A percentile compares a stretch with the other conserved stretches of the same genome.
Conservation (phyloP, 2,888 invertebrate species). For the Chloroclystis v-ata region DNA sequence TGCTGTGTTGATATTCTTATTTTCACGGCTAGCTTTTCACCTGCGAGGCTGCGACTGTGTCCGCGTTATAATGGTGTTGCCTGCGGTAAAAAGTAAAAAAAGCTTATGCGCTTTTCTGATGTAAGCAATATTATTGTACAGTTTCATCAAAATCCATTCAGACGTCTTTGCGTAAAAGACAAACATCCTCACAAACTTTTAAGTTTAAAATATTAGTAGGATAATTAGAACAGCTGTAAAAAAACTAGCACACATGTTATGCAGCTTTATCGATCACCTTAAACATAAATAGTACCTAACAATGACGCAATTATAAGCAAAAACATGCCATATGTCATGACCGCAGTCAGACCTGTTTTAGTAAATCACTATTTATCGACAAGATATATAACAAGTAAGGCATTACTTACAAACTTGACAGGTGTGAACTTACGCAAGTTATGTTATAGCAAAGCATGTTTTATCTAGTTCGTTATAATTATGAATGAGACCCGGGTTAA, state of each 20-base stretch:
- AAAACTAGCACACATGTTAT: neutral
- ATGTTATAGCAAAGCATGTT: conserved; percentile 4
- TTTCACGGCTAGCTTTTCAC: neutral
- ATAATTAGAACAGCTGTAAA: neutral
- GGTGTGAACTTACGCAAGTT: conserved; percentile 23
- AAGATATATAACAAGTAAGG: conserved; percentile 13
- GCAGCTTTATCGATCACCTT: neutral
- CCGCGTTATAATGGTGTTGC: too few species aligned
- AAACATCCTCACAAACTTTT: too few species aligned
- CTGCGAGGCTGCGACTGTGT: too few species aligned
- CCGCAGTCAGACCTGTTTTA: conserved; percentile 9
- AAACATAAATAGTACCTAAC: neutral
- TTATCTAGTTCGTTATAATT: neutral
- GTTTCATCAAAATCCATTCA: too few species aligned
- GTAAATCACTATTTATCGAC: conserved; percentile 10
- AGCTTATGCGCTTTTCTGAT: too few species aligned
- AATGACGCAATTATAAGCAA: conserved; percentile 8
- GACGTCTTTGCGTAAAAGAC: too few species aligned
- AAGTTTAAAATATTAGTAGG: too few species aligned
- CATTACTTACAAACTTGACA: conserved; percentile 12
- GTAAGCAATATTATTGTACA: too few species aligned
- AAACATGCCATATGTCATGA: conserved; percentile 9
- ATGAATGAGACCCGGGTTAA: too few species aligned
- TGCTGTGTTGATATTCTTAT: neutral
- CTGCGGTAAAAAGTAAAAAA: too few species aligned